Evolutionary conservation across 2,797 vertebrate genomes (phyloP).

Genomic region (Odontamblyopus lacepedii): DNA sequence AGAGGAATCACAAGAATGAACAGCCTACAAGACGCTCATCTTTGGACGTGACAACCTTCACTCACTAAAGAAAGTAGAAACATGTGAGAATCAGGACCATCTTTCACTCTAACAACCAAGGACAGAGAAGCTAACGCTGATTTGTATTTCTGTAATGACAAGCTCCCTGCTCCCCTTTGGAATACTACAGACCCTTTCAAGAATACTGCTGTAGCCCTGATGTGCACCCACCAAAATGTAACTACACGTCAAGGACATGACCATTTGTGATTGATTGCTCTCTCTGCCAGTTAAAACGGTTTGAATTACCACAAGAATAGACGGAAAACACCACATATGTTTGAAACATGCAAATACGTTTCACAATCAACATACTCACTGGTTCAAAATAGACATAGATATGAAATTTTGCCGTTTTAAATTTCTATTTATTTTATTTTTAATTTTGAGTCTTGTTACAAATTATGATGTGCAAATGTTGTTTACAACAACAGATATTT

Average conservation of each 20-base stretch:
- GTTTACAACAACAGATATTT: no score
- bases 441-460: background rate
- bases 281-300: background rate
- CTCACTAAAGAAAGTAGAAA: background rate
- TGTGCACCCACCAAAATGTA: background rate
- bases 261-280: background rate
- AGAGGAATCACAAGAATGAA: constrained; percentile 32
- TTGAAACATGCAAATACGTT: background rate
- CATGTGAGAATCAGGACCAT: background rate
- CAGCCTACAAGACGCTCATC: background rate
- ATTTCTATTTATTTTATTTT: background rate
- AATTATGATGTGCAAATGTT: background rate
- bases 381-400: no score
- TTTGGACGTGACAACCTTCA: background rate
- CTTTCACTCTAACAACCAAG: background rate
- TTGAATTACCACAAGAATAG: no score
- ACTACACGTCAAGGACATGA: background rate
- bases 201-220: background rate
- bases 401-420: no score
- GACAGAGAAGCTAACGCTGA: background rate
- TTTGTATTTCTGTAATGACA: background rate
- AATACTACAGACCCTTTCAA: background rate
- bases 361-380: no score
- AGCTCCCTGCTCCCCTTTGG: background rate
- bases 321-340: background rate